Conservation (phyloP, 2,888 invertebrate genomes). For the Cinara cedri region DNA sequence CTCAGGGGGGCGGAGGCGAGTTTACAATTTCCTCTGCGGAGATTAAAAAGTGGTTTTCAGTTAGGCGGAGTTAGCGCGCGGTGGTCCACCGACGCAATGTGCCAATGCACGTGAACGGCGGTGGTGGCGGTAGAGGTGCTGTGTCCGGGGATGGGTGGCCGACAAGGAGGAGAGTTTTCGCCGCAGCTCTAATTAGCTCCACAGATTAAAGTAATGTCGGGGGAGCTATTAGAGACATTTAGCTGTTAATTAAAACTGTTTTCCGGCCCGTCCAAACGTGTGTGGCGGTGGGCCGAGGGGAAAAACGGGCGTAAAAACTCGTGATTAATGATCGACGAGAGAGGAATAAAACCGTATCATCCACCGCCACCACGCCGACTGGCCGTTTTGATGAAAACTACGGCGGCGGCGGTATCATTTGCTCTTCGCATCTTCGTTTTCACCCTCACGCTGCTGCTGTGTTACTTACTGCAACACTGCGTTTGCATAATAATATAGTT, state of each 20-base stretch:
- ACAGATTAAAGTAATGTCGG: conserved; percentile 61
- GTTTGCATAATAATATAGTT: too few relatives aligned
- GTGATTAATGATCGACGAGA: conserved; percentile 60
- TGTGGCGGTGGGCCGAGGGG: conserved; percentile 34
- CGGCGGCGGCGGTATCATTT: not conserved
- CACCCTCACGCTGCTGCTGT: conserved; percentile 3
- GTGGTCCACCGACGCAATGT: conserved; percentile 14
- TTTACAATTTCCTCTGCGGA: conserved; percentile 42
- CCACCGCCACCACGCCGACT: not conserved
- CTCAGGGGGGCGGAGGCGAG: not conserved
- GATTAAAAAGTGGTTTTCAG: conserved; percentile 50
- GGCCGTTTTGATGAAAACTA: conserved; percentile 51
- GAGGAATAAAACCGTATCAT: conserved; percentile 58
- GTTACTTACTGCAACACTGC: too few relatives aligned
- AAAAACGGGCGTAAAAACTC: conserved; percentile 59
- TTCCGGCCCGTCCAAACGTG: conserved; percentile 56
- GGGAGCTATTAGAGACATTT: conserved; percentile 61
- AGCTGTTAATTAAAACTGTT: conserved; percentile 61
- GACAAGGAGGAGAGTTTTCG: conserved; percentile 51
- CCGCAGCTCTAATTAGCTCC: conserved; percentile 60
- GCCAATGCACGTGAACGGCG: conserved; percentile 34
- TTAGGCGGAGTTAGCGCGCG: conserved; percentile 29
- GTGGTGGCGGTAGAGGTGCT: not conserved
- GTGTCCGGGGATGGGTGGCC: not conserved
- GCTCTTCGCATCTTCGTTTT: conserved; percentile 11